Evolutionary conservation across 53 echinoderm and acorn worm genomes (phyloP), one percentile per base, ranked within the genome.

Genomic region (Holothuria scabra): DNA sequence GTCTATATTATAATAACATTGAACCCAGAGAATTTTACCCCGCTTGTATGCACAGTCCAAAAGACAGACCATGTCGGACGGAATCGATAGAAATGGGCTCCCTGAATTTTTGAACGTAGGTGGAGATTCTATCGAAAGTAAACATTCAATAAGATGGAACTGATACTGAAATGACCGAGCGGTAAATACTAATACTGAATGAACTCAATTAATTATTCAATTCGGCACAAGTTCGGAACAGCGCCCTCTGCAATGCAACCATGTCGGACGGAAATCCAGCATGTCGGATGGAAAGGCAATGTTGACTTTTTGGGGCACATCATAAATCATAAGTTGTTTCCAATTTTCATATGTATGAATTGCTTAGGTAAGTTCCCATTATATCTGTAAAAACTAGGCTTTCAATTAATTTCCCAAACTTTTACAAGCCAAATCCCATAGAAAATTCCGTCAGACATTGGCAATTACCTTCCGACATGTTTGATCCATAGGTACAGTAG

Each of bases 321-420:
- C 28, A 63, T 63, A 63, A 63, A 21, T 63, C n/a, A n/a, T n/a
- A n/a, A n/a, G n/a, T n/a, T 63, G n/a, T 63, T 10, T 21, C n/a
- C 64, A 63, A 63, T 63, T 63, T 63, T 63, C 64, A 63, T 63
- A 2, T 63, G n/a, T 63, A 63, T 63, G 64, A 63, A 63, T 16
- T 63, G 64, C 64, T 21, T 63, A 63, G 64, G 64, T 63, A 12
- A 63, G 11, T 12, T 63, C 23, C 64, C n/a, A 1, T 63, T 25
- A 63, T 63, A 63, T 63, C 64, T 21, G 28, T 63, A 63, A 63
- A 63, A 63, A 3, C 59, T 19, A 58, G 59, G 59, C 18, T 58
- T n/a, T 58, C 1, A n/a, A n/a, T n/a, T n/a, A 58, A 1, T 1
- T 58, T 58, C 59, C 59, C n/a, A 58, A 58, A 58, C 2, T 58